A percentile compares a stretch with the other conserved stretches of the same genome.
phyloP scores from a whole-genome alignment of 2,888 invertebrate genomes.

The Pyralis farinalis region DNA sequence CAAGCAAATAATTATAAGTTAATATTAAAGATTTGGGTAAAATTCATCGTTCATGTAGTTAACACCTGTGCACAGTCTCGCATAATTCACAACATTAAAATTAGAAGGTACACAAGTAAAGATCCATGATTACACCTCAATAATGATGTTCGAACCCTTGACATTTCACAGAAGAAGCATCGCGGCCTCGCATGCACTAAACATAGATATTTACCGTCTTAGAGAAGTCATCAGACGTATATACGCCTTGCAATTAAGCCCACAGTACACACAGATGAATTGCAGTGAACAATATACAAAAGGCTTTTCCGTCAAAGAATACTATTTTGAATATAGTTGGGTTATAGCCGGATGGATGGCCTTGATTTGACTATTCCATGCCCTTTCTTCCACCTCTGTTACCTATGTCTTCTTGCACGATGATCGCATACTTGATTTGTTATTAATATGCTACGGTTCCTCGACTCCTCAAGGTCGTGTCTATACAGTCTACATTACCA shows the following conservation, averaged over 20 bases:
- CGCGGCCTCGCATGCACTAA: constrained; percentile 50
- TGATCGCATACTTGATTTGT: constrained; percentile 70
- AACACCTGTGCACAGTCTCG: too few species aligned
- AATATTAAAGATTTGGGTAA: too few species aligned
- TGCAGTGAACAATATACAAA: constrained; percentile 24
- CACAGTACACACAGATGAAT: constrained; percentile 31
- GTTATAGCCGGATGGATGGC: constrained; percentile 49
- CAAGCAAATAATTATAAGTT: too few species aligned
- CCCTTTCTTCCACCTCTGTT: constrained; percentile 76
- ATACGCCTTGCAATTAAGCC: constrained; percentile 42
- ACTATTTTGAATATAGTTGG: constrained; percentile 33
- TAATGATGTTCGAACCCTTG: constrained; percentile 54
- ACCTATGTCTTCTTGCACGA: constrained; percentile 68
- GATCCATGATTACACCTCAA: constrained; percentile 21
- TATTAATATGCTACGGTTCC: constrained; percentile 72
- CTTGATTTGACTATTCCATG: constrained; percentile 68
- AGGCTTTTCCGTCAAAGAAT: constrained; percentile 28
- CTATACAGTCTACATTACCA: constrained; percentile 36
- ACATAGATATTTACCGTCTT: constrained; percentile 54
- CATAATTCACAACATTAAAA: constrained; percentile 2
- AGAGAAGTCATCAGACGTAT: constrained; percentile 37
- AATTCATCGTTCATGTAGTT: too few species aligned
- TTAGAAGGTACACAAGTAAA: constrained; percentile 9
- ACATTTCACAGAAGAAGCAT: constrained; percentile 59
- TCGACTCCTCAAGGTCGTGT: constrained; percentile 53